Evolutionary conservation across 1,140 invertebrate genomes (phyloP).

Genomic region (Helicoverpa armigera): DNA sequence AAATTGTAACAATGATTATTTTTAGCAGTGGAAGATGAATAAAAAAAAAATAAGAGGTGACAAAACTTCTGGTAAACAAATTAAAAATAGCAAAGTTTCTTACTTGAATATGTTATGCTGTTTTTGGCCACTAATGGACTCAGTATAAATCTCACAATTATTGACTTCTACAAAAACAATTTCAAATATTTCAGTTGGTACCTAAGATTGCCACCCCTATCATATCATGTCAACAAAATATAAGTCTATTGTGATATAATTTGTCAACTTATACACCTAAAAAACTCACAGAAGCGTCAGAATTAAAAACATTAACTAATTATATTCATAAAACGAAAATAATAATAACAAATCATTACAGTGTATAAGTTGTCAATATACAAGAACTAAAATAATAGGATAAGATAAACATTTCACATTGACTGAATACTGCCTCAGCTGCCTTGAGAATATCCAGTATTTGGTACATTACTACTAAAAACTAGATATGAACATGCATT

Average conservation of each 20-base stretch:
- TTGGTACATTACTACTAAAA: constrained; percentile 7
- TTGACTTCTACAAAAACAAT: not conserved
- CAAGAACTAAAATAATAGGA: constrained; percentile 40
- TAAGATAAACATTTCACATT: constrained; percentile 47
- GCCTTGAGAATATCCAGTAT: not conserved
- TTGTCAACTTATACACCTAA: constrained; percentile 33
- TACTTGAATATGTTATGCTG: not conserved
- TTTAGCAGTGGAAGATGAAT: not conserved
- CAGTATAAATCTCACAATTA: too few species aligned
- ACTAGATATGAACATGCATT: constrained; percentile 5
- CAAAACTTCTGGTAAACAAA: not conserved
- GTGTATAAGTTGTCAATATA: not conserved
- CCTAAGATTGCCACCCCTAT: not conserved
- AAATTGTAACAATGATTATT: not conserved
- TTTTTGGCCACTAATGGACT: too few species aligned
- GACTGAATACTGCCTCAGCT: constrained; percentile 36
- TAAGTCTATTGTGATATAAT: constrained; percentile 8
- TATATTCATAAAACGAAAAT: constrained; percentile 50
- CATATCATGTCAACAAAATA: not conserved
- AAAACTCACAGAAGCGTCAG: constrained; percentile 12
- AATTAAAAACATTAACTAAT: constrained; percentile 45
- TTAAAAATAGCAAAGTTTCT: not conserved
- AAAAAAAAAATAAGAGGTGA: not conserved
- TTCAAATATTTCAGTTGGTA: not conserved
- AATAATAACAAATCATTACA: constrained; percentile 43